These are phyloP conservation scores for Pemphigus obesinymphae DNA, from an alignment of 1,140 invertebrate species.

Conservation along the genomic window DNA sequence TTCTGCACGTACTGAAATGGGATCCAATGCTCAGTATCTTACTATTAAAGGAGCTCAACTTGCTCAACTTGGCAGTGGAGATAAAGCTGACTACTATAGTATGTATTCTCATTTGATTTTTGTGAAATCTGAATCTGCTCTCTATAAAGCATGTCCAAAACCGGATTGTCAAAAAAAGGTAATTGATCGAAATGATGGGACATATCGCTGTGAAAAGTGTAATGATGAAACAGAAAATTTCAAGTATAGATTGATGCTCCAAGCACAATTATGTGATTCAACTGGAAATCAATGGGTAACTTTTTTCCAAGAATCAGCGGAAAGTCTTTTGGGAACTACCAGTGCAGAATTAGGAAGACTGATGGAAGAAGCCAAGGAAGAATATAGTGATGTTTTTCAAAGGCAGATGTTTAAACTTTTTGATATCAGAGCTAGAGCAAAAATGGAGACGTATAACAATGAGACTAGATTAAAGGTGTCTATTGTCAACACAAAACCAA, in stretches of 20 bases:
- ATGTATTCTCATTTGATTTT: constrained; percentile 65
- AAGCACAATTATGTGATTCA: constrained; percentile 76
- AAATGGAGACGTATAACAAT: constrained; percentile 89
- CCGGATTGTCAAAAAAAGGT: constrained; percentile 87
- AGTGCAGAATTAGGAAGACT: constrained; percentile 72
- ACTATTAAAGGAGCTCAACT: constrained; percentile 68
- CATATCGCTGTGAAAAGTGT: constrained; percentile 94
- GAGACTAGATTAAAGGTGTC: constrained; percentile 74
- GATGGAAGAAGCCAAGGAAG: constrained; percentile 59
- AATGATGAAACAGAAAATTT: constrained; percentile 75
- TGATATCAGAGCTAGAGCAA: constrained; percentile 75
- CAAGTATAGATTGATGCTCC: constrained; percentile 76
- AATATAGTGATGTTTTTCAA: constrained; percentile 60
- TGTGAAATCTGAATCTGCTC: constrained; percentile 68
- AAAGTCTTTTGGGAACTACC: constrained; percentile 70
- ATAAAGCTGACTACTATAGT: constrained; percentile 75
- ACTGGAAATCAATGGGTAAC: constrained; percentile 80
- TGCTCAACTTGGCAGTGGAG: constrained; percentile 60
- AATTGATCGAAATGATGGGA: constrained; percentile 78
- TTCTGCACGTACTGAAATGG: constrained; percentile 50
- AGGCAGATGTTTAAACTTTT: constrained; percentile 73
- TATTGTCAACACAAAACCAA: constrained; percentile 60
- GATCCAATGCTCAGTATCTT: constrained; percentile 49
- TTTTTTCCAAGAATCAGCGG: constrained; percentile 81
- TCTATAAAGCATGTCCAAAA: constrained; percentile 86